Base-by-base conservation (phyloP, 2,888 invertebrate species). In the Yponomeuta plumbellus region DNA sequence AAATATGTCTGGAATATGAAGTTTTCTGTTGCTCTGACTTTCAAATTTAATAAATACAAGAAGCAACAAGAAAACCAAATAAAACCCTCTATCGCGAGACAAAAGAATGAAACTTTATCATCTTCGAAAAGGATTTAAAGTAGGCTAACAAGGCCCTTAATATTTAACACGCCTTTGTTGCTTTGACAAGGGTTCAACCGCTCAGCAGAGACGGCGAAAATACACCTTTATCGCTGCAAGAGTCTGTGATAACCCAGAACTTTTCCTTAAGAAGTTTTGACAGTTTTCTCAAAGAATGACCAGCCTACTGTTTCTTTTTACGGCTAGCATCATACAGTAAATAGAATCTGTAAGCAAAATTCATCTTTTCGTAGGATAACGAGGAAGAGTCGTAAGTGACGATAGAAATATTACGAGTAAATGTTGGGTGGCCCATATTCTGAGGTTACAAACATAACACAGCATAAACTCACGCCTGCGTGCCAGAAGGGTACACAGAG, bases 101-200 rank as follows among this genome's bases (percentile, higher is more conserved):
- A 44, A 52, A 66, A 66, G 61, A 52, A 66, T 61, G 61, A 66
- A 66, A 66, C 61, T 39, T 34, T 62, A 34, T 62, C 52, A 20
- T 66, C 40, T 21, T 44, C 52, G 59, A 23, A 61, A 34, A 66
- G 23, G 22, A 66, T 39, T 40, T 26, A 40, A 40, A 21, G 66
- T 59, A 21, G 66, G 56, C 64, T 56, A 66, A 39, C 34, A 39
- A 39, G 34, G n/a, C 62, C 66, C 21, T 34, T 61, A 66, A 65
- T 65, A 39, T 69, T 67, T 57, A 44, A 61, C 21, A 20, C 66
- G 23, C 59, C 52, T 62, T 65, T 70, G 70, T 71, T 70, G 22
- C 66, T 65, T 68, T 70, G 70, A 72, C 69, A 69, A 61, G 69
- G 69, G 70, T 71, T 69, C 68, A 70, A 68, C 69, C 66, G 68